Percentiles rank a stretch among this genome's conserved stretches.
Evolutionary conservation across 2,888 invertebrate genomes (phyloP).

Genomic region (Spisula solida): DNA sequence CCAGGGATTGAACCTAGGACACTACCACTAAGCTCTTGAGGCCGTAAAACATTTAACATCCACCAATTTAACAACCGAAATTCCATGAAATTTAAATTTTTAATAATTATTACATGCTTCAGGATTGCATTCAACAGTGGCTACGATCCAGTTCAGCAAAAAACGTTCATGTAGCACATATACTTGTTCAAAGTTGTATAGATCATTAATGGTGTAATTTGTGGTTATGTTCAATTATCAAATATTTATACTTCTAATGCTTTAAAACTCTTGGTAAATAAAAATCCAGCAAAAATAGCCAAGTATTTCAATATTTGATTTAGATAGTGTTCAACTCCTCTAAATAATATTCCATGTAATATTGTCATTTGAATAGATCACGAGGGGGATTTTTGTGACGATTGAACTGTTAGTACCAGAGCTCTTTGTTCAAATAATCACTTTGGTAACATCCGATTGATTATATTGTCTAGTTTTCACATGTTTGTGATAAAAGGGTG

Average conservation of each 20-base stretch:
- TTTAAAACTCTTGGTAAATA: slow-evolving; percentile 2
- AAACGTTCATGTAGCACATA: not conserved
- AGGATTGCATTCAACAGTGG: not conserved
- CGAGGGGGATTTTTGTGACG: not conserved
- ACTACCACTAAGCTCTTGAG: no score
- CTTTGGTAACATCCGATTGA: not conserved
- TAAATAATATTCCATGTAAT: not conserved
- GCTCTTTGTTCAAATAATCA: not conserved
- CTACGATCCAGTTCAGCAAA: not conserved
- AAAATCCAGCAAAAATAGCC: not conserved
- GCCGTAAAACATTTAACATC: no score
- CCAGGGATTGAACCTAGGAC: no score
- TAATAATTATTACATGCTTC: no score
- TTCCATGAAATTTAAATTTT: no score
- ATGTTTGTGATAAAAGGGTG: not conserved
- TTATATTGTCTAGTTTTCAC: not conserved
- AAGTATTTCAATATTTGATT: slow-evolving; percentile 21
- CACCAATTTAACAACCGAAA: no score
- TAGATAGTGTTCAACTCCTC: not conserved
- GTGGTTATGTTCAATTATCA: not conserved
- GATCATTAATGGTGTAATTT: not conserved
- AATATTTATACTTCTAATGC: not conserved
- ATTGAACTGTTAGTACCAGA: not conserved
- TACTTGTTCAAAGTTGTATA: not conserved
- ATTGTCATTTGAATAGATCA: not conserved